Conservation (phyloP, 1,140 invertebrate genomes). For the Aphidius ervi region DNA sequence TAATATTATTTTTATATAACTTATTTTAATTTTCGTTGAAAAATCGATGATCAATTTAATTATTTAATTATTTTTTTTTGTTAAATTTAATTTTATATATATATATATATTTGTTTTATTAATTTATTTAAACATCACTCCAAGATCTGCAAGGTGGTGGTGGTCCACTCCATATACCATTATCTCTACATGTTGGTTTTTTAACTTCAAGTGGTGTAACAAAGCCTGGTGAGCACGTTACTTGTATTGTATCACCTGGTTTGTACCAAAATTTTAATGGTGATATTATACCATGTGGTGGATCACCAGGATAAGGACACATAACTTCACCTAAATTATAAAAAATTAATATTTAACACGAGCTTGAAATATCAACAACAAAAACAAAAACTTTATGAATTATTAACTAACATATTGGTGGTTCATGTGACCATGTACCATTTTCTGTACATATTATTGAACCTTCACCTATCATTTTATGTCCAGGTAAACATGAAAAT, state of each 20-base stretch:
- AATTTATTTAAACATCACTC: conserved; percentile 46
- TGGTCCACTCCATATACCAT: conserved; percentile 51
- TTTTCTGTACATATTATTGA: conserved; percentile 81
- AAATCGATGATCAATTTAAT: conserved; percentile 5
- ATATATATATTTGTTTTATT: conserved; percentile 16
- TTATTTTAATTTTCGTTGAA: conserved; percentile 14
- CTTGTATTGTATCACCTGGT: conserved; percentile 67
- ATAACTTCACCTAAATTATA: conserved; percentile 63
- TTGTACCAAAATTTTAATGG: conserved; percentile 76
- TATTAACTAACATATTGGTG: conserved; percentile 68
- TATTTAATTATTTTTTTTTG: conserved; percentile 17
- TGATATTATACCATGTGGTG: conserved; percentile 64
- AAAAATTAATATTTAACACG: background rate
- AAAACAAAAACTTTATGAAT: background rate
- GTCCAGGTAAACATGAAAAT: conserved; percentile 68
- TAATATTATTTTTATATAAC: conserved; percentile 13
- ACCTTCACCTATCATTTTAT: conserved; percentile 71
- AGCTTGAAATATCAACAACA: background rate
- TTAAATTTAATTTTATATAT: conserved; percentile 25
- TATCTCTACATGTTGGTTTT: conserved; percentile 47
- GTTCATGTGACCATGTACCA: conserved; percentile 79
- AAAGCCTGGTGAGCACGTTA: conserved; percentile 68
- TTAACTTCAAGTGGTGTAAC: conserved; percentile 51
- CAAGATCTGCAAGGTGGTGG: conserved; percentile 53
- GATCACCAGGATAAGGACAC: conserved; percentile 71